Percentiles rank a stretch among this genome's conserved stretches.
These are phyloP conservation scores for Lipophrys pholis DNA, from an alignment of 2,113 vertebrate genomes.

Conservation along the genomic window DNA sequence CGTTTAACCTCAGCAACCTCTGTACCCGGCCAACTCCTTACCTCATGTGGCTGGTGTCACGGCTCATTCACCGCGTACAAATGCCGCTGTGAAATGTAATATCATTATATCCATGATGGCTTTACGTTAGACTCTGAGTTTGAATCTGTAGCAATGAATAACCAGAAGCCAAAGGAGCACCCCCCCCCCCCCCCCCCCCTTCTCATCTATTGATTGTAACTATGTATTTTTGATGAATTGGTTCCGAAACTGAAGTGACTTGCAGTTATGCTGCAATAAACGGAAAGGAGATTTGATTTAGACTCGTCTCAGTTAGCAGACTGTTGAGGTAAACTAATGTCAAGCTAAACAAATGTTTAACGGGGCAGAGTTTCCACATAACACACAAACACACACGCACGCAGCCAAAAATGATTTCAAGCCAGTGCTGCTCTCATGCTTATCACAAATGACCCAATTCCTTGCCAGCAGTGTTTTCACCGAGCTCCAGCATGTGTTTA, in stretches of 20 bases:
- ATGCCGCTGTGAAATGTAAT: constrained; percentile 63
- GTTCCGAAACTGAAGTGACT: constrained; percentile 32
- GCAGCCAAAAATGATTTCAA: constrained; percentile 67
- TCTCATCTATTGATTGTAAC: constrained; percentile 31
- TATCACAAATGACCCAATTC: constrained; percentile 79
- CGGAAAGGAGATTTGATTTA: constrained; percentile 49
- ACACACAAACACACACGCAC: constrained; percentile 13
- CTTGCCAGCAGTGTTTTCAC: constrained; percentile 67
- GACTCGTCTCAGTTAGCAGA: constrained; percentile 32
- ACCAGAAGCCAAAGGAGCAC: not conserved
- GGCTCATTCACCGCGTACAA: constrained; percentile 57
- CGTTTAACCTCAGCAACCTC: constrained; percentile 71
- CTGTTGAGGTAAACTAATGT: constrained; percentile 62
- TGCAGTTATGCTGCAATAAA: constrained; percentile 33
- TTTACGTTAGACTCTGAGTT: constrained; percentile 44
- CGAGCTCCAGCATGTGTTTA: constrained; percentile 79
- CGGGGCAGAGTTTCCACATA: constrained; percentile 49
- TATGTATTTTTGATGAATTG: constrained; percentile 40
- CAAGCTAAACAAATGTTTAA: constrained; percentile 66
- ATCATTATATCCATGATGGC: constrained; percentile 51
- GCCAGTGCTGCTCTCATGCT: constrained; percentile 61
- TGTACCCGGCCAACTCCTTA: constrained; percentile 63
- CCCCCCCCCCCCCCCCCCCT: not conserved
- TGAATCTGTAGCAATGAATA: constrained; percentile 43
- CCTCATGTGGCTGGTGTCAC: constrained; percentile 67